phyloP scores from a whole-genome alignment of 2,113 vertebrate species.

The Thalassoma bifasciatum region DNA sequence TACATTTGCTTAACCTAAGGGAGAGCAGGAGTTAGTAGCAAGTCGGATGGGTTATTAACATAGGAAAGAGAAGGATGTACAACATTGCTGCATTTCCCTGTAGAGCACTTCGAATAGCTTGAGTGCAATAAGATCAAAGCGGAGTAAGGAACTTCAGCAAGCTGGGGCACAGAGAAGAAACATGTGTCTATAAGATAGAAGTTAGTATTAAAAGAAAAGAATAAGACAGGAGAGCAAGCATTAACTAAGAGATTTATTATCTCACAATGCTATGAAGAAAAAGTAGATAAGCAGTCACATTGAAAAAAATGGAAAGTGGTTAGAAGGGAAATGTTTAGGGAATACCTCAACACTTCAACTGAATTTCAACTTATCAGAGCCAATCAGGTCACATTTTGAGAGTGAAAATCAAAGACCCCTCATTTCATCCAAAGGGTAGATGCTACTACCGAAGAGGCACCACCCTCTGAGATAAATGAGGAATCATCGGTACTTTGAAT shows the following conservation, averaged over 20 bases:
- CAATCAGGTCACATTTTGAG: constrained; percentile 9
- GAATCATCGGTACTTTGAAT: constrained; percentile 2
- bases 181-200: neutral
- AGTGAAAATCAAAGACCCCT: constrained; percentile 11
- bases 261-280: neutral
- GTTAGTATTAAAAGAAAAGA: constrained; percentile 7
- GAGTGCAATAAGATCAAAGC: constrained; percentile 1
- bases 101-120: constrained; percentile 22
- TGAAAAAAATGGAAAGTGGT: neutral
- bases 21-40: constrained; percentile 4
- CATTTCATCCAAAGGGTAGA: constrained; percentile 16
- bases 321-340: constrained; percentile 2
- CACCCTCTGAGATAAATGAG: constrained; percentile 20
- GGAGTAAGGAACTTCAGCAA: neutral
- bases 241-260: constrained; percentile 5
- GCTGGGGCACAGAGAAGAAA: neutral
- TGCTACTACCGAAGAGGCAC: neutral
- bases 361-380: neutral
- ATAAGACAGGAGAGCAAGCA: neutral
- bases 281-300: constrained; percentile 19
- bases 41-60: constrained; percentile 23
- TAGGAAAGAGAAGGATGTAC: constrained; percentile 7
- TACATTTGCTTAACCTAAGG: constrained; percentile 15
- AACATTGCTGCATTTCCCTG: constrained; percentile 3
- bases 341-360: constrained; percentile 56